Percentiles rank a stretch among this genome's conserved stretches.
These are phyloP conservation scores for Tetraodon nigroviridis DNA, from an alignment of 2,113 vertebrate genomes.

Conservation along the genomic window DNA sequence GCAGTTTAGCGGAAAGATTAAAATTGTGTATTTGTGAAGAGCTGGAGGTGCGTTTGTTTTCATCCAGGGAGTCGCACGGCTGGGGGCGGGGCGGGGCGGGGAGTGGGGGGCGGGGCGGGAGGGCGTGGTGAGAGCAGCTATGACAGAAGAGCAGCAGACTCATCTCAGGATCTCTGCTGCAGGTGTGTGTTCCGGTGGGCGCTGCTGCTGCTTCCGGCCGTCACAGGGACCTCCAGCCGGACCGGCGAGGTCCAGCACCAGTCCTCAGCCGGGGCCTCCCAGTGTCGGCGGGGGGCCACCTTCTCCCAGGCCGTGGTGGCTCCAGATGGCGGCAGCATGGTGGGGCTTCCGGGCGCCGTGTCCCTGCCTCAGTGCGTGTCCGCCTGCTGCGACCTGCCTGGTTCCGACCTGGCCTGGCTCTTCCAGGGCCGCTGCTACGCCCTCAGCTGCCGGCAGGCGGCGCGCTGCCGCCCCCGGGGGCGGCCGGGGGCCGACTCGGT, in stretches of 20 bases:
- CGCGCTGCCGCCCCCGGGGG: constrained; percentile 77
- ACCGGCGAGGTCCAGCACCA: constrained; percentile 37
- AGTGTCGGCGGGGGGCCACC: constrained; percentile 79
- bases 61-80: background rate
- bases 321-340: constrained; percentile 74
- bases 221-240: constrained; percentile 25
- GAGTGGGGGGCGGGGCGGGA: too few species aligned
- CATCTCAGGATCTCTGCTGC: too few species aligned
- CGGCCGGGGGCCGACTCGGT: constrained; percentile 75
- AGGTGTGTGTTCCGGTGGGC: background rate
- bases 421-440: constrained; percentile 84
- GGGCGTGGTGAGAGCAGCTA: constrained; percentile 23
- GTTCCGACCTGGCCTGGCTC: constrained; percentile 86
- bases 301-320: constrained; percentile 80
- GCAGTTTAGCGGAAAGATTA: too few species aligned
- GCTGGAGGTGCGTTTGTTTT: constrained; percentile 21
- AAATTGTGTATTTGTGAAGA: too few species aligned
- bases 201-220: constrained; percentile 27
- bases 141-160: background rate
- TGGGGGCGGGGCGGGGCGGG: constrained; percentile 33
- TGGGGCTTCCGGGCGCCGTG: constrained; percentile 75
- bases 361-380: constrained; percentile 74
- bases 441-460: constrained; percentile 79
- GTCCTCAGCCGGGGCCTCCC: constrained; percentile 72
- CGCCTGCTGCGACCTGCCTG: constrained; percentile 80